Evolutionary conservation across 2,797 vertebrate species (phyloP), one percentile per base, ranked within the genome.

Genomic region (Trematocara caparti): DNA sequence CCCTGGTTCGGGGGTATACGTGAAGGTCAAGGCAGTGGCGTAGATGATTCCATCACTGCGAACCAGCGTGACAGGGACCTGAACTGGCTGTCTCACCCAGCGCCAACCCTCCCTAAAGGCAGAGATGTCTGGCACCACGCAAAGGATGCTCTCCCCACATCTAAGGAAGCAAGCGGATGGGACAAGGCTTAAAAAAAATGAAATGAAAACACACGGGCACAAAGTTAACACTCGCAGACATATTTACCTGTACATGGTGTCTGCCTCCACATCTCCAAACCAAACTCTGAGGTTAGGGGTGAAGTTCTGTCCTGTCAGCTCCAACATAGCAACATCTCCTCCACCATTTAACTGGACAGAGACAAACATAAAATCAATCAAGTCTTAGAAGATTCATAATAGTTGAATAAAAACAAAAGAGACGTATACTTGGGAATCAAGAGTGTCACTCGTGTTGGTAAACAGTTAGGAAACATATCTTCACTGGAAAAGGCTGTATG

Each of bases 291-390:
- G 97, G 93, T 98, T 97, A 51, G 98, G 98, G 92, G 97, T 98
- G 95, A 99, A 99, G 92, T 99, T 99, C 94, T 99, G 98, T 90
- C 98, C 98, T 2, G 98, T 99, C 66, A 99, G 97, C 95, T 99
- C 98, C 96, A 99, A 94, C 98, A 99, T 99, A 48, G 98, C 98
- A 88, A 99, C 98, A 76, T 99, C 98, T 83, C 98, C 98, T 2
- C 98, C 98, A 14, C 98, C 98, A 72, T 99, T 99, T 89, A 99
- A 95, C 98, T 99, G 89, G 6, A 82, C 6, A 79, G 1, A 62
- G 12, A 79, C 38, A 83, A 5, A 75, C 4, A 78, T 34, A 51
- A 72, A 49, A 38, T 21, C 2, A 6, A 8, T 21, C 38, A 17
- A 69, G 11, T 9, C 14, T 73, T n/a, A 48, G 32, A 47, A 81